Evolutionary conservation across 2,797 vertebrate genomes (phyloP), one percentile per base, ranked within the genome.

Genomic region (Ispidina picta): DNA sequence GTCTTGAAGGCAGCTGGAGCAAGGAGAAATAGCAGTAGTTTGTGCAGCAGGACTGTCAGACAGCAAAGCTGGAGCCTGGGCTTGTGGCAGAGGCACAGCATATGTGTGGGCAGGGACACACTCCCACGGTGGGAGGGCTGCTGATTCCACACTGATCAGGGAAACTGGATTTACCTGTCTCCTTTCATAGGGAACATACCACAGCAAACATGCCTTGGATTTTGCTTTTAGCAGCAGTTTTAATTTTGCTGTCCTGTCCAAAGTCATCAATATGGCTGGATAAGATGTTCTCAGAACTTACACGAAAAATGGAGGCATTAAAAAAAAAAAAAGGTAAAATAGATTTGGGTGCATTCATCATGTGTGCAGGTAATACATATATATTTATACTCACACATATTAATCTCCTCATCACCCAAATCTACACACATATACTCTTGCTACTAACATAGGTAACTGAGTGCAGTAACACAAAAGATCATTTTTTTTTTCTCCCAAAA

Each of bases 101-200:
- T 12, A n/a, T 28, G 8, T 1, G 0, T 23, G 31, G 25, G 0
- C 20, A 28, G 25, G 65, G 29, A 68, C 28, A 58, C 26, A 1
- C 5, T 64, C 0, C 0, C 15, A 29, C 22, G 21, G 18, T 2
- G 19, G 29, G 7, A 31, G 16, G 25, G 72, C 37, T 73, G 49
- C n/a, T 2, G 2, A 15, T 26, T 23, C 25, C 52, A 23, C 6
- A 1, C 22, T 3, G 2, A 1, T 7, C n/a, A 58, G 28, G 17
- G 52, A 41, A 81, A 82, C n/a, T 44, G 48, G 26, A 46, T 60
- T 35, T 46, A n/a, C 52, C 58, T 71, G 9, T 13, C 43, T 66
- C 52, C 37, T 48, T 23, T 22, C 35, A 31, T 0, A 0, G 19
- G 7, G 21, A 25, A 8, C 6, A 28, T 2, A 69, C 28, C 56